Evolutionary conservation across 2,888 invertebrate genomes (phyloP), one percentile per base, ranked within the genome.

Genomic region (Formica aserva): DNA sequence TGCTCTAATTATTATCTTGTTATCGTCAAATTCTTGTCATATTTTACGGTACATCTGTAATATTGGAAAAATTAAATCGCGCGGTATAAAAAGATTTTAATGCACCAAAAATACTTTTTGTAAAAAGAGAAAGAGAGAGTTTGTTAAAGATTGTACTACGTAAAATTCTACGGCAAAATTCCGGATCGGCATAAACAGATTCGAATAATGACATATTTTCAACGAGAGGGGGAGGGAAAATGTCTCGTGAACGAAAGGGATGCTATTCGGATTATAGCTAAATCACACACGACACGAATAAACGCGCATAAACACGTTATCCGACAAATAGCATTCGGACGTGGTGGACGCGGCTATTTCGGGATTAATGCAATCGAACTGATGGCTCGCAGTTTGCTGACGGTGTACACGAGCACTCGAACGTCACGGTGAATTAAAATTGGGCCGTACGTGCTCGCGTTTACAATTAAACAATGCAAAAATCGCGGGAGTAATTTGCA

Each of bases 351-450:
- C 83, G 84, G 83, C 83, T 83, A 82, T 88, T 86, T 83, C 72
- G 77, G 75, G 82, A 90, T 91, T 88, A 87, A 83, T 86, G 85
- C 84, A 74, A 91, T 90, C 86, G 91, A 91, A 88, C 78, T 80
- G 22, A 67, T 52, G 67, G 62, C 52, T 48, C n/a, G 67, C 82
- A 85, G 86, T 83, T 87, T 86, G 72, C 63, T 57, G 74, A 78
- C 72, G 74, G 13, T 52, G 60, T 35, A 69, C 38, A 35, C 48
- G 80, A 63, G 74, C 55, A n/a, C 22, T 32, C 38, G 52, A 52
- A 55, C 48, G 69, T 66, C 66, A 22, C 15, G 41, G 41, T 29
- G 57, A 72, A 78, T 78, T 78, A 78, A 78, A 78, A 72, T 77
- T 72, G 74, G 55, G 18, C 41, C 9, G 15, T 41, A 32, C 69